Evolutionary conservation across 2,888 invertebrate genomes (phyloP), one percentile per base, ranked within the genome.

Genomic region (Heliconius sara): DNA sequence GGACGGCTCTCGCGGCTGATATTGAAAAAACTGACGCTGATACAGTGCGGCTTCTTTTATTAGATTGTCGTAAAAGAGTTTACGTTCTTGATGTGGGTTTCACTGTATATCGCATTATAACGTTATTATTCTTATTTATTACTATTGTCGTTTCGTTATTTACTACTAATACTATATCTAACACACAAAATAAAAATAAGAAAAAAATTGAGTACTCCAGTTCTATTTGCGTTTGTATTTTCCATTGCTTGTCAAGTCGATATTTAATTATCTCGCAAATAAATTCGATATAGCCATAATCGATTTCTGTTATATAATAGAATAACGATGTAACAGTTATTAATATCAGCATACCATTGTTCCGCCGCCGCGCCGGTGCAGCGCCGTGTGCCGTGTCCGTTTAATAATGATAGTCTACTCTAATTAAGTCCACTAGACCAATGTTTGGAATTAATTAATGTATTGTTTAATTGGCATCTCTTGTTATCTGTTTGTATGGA

Each of bases 381-480:
- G 72, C 80, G 74, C 75, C 88, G 87, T 87, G 85, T 87, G 84
- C 88, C 83, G 71, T 83, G 84, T 80, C 84, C 85, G 86, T 86
- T 86, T 86, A 87, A 87, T 87, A 87, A 87, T 87, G 86, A 86
- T 86, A 39, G 85, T 86, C 86, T 89, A 89, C 91, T 92, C 93
- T 94, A 95, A 94, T 95, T 95, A 95, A 94, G 94, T 94, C 94
- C 95, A 95, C 92, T 94, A 94, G 93, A 94, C 91, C 94, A 93
- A 93, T 95, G 95, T 95, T 95, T 95, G 95, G 94, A 94, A 95
- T 95, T 95, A 95, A 95, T 95, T 95, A 95, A 93, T 93, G 94
- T 94, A 95, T 95, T 95, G 95, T 95, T 95, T 95, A 95, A 95
- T 95, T 95, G 95, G 94, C 94, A 94, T 95, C 94, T 95, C 94